Percentiles rank a stretch among this genome's conserved stretches.
Conservation (phyloP, 2,888 invertebrate species). For the Pandemis corylana region DNA sequence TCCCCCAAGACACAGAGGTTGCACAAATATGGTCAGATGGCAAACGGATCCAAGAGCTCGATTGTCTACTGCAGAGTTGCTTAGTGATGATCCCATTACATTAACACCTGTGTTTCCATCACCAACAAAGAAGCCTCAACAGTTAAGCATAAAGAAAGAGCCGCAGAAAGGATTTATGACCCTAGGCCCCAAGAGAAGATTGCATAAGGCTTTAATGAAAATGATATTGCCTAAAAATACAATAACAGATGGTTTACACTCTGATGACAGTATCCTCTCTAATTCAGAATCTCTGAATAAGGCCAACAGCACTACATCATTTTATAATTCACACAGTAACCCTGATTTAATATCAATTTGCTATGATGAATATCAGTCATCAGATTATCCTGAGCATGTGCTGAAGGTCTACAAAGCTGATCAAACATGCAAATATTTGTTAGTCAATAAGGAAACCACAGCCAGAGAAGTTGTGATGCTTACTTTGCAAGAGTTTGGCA, state of each 20-base stretch:
- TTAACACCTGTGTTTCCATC: conserved; percentile 82
- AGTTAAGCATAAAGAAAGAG: conserved; percentile 85
- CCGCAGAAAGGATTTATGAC: conserved; percentile 95
- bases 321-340: conserved; percentile 95
- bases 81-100: conserved; percentile 79
- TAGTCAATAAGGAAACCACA: conserved; percentile 97
- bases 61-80: conserved; percentile 91
- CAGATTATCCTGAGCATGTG: conserved; percentile 98
- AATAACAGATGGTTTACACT: conserved; percentile 87
- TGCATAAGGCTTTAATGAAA: conserved; percentile 94
- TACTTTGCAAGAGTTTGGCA: conserved; percentile 97
- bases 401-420: conserved; percentile 98
- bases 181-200: conserved; percentile 92
- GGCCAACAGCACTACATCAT: conserved; percentile 75
- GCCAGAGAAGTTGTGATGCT: conserved; percentile 98
- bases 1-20: conserved; percentile 90
- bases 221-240: conserved; percentile 95
- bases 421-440: conserved; percentile 98
- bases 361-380: conserved; percentile 91
- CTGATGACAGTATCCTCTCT: conserved; percentile 87
- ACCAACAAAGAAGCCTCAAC: conserved; percentile 83
- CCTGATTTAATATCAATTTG: conserved; percentile 93
- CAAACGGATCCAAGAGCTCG: conserved; percentile 89
- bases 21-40: conserved; percentile 88
- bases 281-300: conserved; percentile 84